A percentile compares a stretch with the other conserved stretches of the same genome.
These are phyloP conservation scores for Eurytoma californica DNA, from an alignment of 2,888 invertebrate genomes.

Conservation along the genomic window DNA sequence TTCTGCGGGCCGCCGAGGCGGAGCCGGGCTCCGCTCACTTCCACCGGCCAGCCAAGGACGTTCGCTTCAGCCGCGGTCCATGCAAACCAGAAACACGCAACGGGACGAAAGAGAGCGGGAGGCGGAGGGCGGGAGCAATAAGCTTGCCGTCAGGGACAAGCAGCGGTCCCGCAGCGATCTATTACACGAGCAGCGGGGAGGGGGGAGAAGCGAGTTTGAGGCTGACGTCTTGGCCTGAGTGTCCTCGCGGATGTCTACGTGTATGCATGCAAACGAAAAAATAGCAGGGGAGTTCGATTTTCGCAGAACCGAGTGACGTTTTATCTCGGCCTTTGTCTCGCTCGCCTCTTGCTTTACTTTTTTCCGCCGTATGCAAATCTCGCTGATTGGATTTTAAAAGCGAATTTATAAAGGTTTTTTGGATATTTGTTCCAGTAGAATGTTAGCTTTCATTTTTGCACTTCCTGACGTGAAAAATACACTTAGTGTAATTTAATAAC, in stretches of 20 bases:
- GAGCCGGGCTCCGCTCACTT: not conserved
- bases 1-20: not conserved
- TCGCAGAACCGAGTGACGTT: conserved; percentile 11
- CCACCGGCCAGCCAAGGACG: not conserved
- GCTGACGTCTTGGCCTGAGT: conserved; percentile 50
- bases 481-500: too few relatives aligned
- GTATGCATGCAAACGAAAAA: conserved; percentile 33
- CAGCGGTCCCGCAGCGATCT: conserved; percentile 56
- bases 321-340: conserved; percentile 28
- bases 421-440: too few relatives aligned
- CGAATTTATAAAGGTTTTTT: too few relatives aligned
- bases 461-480: too few relatives aligned
- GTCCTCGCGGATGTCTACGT: not conserved
- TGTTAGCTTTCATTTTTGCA: too few relatives aligned
- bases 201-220: conserved; percentile 32
- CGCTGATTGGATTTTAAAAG: not conserved
- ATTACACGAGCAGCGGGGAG: conserved; percentile 48
- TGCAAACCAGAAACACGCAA: conserved; percentile 43
- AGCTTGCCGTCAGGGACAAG: conserved; percentile 59
- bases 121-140: conserved; percentile 49
- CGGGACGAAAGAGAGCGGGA: conserved; percentile 17
- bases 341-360: not conserved
- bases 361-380: not conserved
- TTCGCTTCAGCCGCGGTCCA: not conserved
- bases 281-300: conserved; percentile 30